phyloP scores from a whole-genome alignment of 1,140 invertebrate species.

The Heliothis virescens region DNA sequence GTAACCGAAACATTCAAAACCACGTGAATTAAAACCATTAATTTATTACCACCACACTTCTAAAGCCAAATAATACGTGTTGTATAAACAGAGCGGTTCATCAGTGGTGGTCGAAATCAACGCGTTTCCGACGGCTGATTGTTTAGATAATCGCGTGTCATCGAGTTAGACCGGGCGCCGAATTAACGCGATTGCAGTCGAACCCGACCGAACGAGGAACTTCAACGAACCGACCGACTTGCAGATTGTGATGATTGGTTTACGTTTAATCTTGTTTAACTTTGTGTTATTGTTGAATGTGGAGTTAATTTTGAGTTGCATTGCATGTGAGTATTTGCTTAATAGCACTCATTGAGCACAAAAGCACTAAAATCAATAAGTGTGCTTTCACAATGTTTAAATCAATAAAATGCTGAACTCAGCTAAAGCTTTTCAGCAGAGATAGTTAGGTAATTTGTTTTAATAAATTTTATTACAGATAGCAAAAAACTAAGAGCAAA shows the following conservation, averaged over 20 bases:
- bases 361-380: neutral
- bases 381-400: neutral
- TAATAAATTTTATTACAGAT: too few species aligned
- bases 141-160: slow-evolving; percentile 66
- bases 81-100: slow-evolving; percentile 52
- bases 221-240: slow-evolving; percentile 45
- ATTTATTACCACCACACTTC: slow-evolving; percentile 13
- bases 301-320: slow-evolving; percentile 4
- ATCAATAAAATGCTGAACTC: too few species aligned
- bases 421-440: too few species aligned
- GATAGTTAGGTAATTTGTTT: too few species aligned
- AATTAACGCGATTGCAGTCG: slow-evolving; percentile 60
- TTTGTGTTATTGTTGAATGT: slow-evolving; percentile 38
- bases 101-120: slow-evolving; percentile 59
- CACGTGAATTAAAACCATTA: slow-evolving; percentile 9
- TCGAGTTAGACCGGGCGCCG: slow-evolving; percentile 56
- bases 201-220: slow-evolving; percentile 47
- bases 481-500: too few species aligned
- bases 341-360: too few species aligned
- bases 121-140: slow-evolving; percentile 56
- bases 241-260: slow-evolving; percentile 43
- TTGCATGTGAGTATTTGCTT: neutral
- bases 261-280: slow-evolving; percentile 35
- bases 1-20: neutral
- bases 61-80: slow-evolving; percentile 41